Percentiles rank a stretch among this genome's conserved stretches.
phyloP scores from a whole-genome alignment of 1,140 invertebrate genomes.

The Magallana angulata region DNA sequence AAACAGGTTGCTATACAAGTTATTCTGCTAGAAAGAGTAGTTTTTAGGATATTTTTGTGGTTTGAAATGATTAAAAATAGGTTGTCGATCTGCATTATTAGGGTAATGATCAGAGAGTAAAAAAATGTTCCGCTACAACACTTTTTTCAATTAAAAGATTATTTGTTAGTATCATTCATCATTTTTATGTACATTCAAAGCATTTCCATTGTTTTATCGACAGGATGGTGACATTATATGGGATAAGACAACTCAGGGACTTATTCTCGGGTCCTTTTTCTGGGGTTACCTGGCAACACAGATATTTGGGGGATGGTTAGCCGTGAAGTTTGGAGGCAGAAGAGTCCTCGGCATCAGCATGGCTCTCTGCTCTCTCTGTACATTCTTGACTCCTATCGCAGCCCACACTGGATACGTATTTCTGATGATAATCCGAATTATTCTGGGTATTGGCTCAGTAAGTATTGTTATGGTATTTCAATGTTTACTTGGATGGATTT shows the following conservation, averaged over 20 bases:
- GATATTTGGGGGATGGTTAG: conserved; percentile 78
- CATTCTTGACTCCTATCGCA: conserved; percentile 75
- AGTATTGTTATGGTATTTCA: conserved; percentile 49
- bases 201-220: background rate
- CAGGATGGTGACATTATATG: conserved; percentile 77
- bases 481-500: no score
- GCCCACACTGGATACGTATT: conserved; percentile 67
- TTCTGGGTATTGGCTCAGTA: conserved; percentile 76
- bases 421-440: conserved; percentile 73
- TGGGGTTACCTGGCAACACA: conserved; percentile 79
- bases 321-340: conserved; percentile 78
- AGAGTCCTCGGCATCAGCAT: conserved; percentile 73
- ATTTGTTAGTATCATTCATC: no score
- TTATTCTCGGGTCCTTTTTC: conserved; percentile 78
- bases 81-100: no score
- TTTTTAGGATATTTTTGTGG: no score
- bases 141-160: no score
- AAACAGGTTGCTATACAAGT: no score
- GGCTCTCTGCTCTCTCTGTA: conserved; percentile 67
- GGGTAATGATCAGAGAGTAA: no score
- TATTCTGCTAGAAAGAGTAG: no score
- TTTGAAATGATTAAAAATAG: no score
- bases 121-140: no score
- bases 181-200: no score
- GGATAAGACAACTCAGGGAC: conserved; percentile 76